Base-by-base conservation (phyloP, 2,113 vertebrate genomes). In the Corythaeola cristata region DNA sequence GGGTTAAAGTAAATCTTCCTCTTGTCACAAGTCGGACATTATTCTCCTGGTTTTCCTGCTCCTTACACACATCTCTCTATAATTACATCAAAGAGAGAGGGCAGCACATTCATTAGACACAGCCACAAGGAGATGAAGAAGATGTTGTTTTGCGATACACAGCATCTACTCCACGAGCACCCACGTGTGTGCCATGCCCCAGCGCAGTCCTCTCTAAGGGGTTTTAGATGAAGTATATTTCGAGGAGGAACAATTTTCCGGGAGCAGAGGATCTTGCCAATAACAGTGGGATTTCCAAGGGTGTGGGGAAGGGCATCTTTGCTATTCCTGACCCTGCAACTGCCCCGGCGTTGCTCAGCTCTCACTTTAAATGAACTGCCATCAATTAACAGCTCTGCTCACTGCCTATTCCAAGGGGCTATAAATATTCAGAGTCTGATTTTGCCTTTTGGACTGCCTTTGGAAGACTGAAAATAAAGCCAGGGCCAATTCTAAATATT, bases 401-500 rank as follows among this genome's bases (percentile, higher is more conserved):
- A 0, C 21, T 47, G 59, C 60, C 93, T 59, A 24, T 82, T 91
- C 91, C 64, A 24, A 63, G 73, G 75, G 13, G 56, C 75, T 3
- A 68, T 75, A 68, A 85, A 89, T 87, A 77, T 72, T 72, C 62
- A 82, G 84, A 66, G 73, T 9, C 68, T 84, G 80, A 30, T 56
- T 87, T 84, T 81, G 26, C 69, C 58, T 84, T 41, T 82, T 67
- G 68, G 84, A 23, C 76, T 64, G 75, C 60, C 32, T 94, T 75
- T 50, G 56, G 56, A 78, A 64, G 66, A 15, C 32, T 81, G 91
- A 88, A 95, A 95, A 89, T 68, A 88, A 91, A 95, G 32, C 44
- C 45, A 32, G 47, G 68, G 87, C 93, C 93, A 95, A 56, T 68
- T 87, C 87, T 72, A 87, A 93, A 89, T 96, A 88, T 92, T 96